Base-by-base conservation (phyloP, 2,113 vertebrate genomes). In the Megaceryle maxima region DNA sequence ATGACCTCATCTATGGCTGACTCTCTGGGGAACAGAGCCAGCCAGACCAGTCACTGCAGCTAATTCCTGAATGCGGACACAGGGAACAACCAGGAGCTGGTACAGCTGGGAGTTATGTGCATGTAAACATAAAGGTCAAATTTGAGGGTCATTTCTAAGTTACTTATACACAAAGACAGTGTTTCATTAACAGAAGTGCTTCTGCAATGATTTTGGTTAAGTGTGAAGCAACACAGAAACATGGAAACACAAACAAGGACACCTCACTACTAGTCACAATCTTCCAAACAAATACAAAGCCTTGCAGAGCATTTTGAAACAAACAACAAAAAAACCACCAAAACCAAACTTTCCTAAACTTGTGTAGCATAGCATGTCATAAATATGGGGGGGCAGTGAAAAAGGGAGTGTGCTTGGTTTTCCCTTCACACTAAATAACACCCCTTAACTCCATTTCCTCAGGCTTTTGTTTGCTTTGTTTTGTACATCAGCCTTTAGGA, bases 1-100 rank as follows among this genome's bases (percentile, higher is more conserved):
- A 50, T 17, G 39, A 51, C 11, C 26, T 37, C 9, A 46, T 64
- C 59, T 50, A 13, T 0, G 39, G 29, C 20, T 0, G 0, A 7
- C 24, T 57, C 53, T 44, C 26, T 3, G 14, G 43, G 39, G 37
- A 50, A 75, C 12, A 5, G 44, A 75, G 28, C 18, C n/a, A 75
- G 28, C 16, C n/a, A 53, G 51, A 4, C 51, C 48, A 35, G 60
- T 3, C 67, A 60, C 10, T 17, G 21, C 37, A 69, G 15, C 6
- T 33, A 25, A 9, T 24, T 48, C 43, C 39, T 21, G n/a, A 16
- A 53, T 21, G 16, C 28, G 19, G 26, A 31, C 3, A 31, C 8
- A 64, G 16, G 4, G 11, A 80, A 53, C 33, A 37, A 28, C 11
- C 50, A 81, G 60, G 6, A 83, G 37, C 4, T 66, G 41, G 28